Base-by-base conservation (phyloP, 1,140 invertebrate species). In the Drosophila guanche region DNA sequence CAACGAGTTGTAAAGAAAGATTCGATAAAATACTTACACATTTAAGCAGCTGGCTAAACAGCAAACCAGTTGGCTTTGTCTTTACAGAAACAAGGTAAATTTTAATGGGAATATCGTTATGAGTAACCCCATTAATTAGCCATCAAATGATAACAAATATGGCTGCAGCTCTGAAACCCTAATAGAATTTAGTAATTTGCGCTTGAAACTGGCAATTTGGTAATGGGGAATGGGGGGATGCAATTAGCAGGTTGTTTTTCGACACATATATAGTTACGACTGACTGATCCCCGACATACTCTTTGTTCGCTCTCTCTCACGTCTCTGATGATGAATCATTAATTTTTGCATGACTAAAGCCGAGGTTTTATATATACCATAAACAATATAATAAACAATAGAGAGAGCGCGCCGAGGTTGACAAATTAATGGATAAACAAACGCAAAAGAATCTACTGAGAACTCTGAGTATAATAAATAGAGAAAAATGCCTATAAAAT, bases 241-340 rank as follows among this genome's bases (percentile, higher is more conserved):
- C 61, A 85, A 76, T 85, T 80, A 80, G 71, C 80, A 45, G 22
- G 25, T 37, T 63, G 58, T 33, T 50, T 56, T 71, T 58, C 27
- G 20, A 45, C 33, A 56, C 52, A 61, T 47, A 46, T 59, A 60
- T 45, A 76, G 61, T 57, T 70, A 50, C 50, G 50, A 67, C 8
- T 52, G 27, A 25, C 57, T 20, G 57, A 37, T 27, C 2, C 22
- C 16, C 2, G 16, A 0, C 16, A 20, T 20, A 20, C 16, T 20
- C 16, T 20, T 20, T 20, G 16, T 20, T 37, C 22, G 25, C 41
- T 60, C 48, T 40, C 62, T 72, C 72, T 67, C 78, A 83, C 68
- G 73, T 71, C 63, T 55, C 37, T 12, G 46, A 12, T 25, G 45
- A 73, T 85, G 81, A 85, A 59, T 84, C 72, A 86, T 58, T 65